Evolutionary conservation across 2,888 invertebrate species (phyloP).

Genomic region (Cotesia congregata): DNA sequence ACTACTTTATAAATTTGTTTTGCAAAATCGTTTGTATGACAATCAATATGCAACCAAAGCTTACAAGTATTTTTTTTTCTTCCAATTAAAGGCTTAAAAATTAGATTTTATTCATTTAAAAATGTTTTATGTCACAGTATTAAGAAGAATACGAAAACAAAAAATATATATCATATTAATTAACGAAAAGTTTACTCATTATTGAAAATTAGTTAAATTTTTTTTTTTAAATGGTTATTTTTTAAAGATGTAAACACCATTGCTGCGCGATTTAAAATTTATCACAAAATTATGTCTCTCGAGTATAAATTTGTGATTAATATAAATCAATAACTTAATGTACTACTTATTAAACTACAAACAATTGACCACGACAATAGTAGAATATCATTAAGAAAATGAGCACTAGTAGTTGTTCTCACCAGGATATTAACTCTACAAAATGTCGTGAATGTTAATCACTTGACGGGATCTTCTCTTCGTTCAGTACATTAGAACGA

Average conservation of each 20-base stretch:
- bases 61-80: neutral
- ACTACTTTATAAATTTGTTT: constrained; percentile 24
- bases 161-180: constrained; percentile 36
- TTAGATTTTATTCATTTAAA: neutral
- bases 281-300: constrained; percentile 7
- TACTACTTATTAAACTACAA: constrained; percentile 24
- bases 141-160: constrained; percentile 8
- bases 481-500: neutral
- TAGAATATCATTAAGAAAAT: constrained; percentile 22
- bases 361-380: constrained; percentile 33
- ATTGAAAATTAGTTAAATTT: constrained; percentile 6
- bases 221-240: constrained; percentile 19
- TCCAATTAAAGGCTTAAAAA: constrained; percentile 9
- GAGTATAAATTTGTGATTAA: constrained; percentile 22
- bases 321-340: constrained; percentile 35
- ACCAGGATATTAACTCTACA: constrained; percentile 6
- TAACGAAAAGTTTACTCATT: constrained; percentile 7
- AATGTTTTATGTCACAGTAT: neutral
- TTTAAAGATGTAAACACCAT: neutral
- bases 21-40: constrained; percentile 26
- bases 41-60: constrained; percentile 17
- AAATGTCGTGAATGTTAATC: constrained; percentile 29
- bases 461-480: constrained; percentile 13
- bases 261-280: neutral
- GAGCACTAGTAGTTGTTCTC: neutral